These are phyloP conservation scores for Brachionus rubens DNA, from an alignment of 1,140 invertebrate species.

Conservation along the genomic window DNA sequence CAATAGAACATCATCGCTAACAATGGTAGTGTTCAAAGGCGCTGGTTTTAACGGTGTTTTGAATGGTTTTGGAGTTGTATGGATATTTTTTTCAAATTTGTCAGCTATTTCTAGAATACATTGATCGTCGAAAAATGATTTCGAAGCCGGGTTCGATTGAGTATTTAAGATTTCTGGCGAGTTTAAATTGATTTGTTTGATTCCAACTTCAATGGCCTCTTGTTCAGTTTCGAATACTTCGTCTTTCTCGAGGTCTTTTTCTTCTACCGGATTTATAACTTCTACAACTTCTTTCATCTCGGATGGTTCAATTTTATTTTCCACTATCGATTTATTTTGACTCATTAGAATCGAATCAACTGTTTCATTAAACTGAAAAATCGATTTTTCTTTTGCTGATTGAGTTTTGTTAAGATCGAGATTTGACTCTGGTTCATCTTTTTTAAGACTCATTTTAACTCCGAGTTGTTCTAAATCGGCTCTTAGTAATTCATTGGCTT, in stretches of 20 bases:
- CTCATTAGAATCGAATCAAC: background rate
- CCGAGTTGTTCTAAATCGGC: constrained; percentile 55
- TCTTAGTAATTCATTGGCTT: constrained; percentile 67
- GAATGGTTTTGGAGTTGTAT: background rate
- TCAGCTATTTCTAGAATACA: constrained; percentile 1
- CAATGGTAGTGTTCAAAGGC: background rate
- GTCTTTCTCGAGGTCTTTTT: background rate
- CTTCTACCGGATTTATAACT: no score
- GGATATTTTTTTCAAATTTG: background rate
- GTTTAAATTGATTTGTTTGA: background rate
- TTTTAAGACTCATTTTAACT: constrained; percentile 47
- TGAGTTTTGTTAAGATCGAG: background rate
- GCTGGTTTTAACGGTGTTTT: background rate
- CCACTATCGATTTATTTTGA: constrained; percentile 8
- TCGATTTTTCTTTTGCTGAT: background rate
- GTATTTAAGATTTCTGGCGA: background rate
- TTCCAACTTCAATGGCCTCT: background rate
- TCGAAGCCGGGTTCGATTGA: background rate
- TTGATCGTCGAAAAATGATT: constrained; percentile 32
- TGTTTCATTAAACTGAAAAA: constrained; percentile 32
- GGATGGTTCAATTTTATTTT: background rate
- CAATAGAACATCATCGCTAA: constrained; percentile 9
- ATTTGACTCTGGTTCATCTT: background rate
- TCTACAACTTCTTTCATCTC: no score
- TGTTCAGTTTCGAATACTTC: background rate